phyloP scores from a whole-genome alignment of 2,888 invertebrate species.

The Clepsis dumicolana region DNA sequence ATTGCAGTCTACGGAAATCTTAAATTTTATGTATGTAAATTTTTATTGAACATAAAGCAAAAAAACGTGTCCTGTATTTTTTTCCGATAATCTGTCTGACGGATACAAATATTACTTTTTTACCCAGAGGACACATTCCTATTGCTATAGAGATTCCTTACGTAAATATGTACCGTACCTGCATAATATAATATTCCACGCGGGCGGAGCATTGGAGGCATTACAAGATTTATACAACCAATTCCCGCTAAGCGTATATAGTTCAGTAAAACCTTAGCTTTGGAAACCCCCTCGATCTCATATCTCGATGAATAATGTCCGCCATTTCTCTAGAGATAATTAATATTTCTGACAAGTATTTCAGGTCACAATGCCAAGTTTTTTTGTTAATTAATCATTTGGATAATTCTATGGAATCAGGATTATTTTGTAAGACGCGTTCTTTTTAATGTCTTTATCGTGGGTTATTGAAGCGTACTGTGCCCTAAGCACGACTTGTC shows the following conservation, averaged over 20 bases:
- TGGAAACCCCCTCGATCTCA: not conserved
- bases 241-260: not conserved
- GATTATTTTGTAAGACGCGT: conserved; percentile 13
- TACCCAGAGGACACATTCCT: no score
- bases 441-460: not conserved
- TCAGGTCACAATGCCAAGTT: conserved; percentile 50
- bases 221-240: not conserved
- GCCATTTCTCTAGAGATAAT: conserved; percentile 48
- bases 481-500: no score
- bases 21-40: no score
- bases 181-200: no score
- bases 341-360: conserved; percentile 54
- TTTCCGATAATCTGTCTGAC: no score
- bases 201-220: no score
- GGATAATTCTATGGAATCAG: conserved; percentile 23
- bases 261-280: not conserved
- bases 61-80: no score
- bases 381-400: conserved; percentile 50
- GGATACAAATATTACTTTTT: no score
- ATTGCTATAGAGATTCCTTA: no score
- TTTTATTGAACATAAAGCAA: no score
- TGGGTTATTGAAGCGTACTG: not conserved
- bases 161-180: no score
- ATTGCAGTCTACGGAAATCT: no score
- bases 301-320: conserved; percentile 43